These are phyloP conservation scores for Vesta saturnalis DNA, from an alignment of 2,888 invertebrate species.

Conservation along the genomic window DNA sequence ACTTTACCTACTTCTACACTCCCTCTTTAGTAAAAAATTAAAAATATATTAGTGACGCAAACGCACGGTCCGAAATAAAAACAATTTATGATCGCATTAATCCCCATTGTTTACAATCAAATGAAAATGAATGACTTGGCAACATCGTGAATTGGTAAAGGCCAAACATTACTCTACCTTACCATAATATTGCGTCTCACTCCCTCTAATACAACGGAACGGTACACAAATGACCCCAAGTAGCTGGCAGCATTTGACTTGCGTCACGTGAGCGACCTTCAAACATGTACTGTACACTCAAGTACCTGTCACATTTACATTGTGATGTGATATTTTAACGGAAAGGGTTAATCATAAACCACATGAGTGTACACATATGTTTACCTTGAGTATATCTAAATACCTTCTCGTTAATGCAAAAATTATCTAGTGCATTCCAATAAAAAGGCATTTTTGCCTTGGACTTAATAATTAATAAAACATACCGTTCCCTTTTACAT, in stretches of 20 bases:
- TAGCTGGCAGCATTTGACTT: slow-evolving; percentile 52
- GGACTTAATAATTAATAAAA: slow-evolving; percentile 19
- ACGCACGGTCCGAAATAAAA: background rate
- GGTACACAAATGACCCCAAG: slow-evolving; percentile 63
- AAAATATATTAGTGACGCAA: too few species aligned
- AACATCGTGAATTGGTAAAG: slow-evolving; percentile 21
- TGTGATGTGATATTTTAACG: slow-evolving; percentile 34
- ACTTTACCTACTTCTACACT: background rate
- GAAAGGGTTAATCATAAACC: slow-evolving; percentile 45
- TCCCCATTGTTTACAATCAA: background rate
- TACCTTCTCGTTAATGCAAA: slow-evolving; percentile 50
- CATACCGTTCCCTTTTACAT: slow-evolving; percentile 41
- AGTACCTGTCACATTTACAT: slow-evolving; percentile 59
- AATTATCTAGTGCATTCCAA: slow-evolving; percentile 26
- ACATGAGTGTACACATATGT: slow-evolving; percentile 54
- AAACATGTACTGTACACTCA: slow-evolving; percentile 60
- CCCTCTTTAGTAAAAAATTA: background rate
- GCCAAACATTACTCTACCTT: slow-evolving; percentile 43
- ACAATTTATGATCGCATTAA: background rate
- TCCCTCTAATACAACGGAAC: slow-evolving; percentile 30
- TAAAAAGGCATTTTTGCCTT: slow-evolving; percentile 16
- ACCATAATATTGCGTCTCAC: slow-evolving; percentile 40
- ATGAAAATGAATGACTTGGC: too few species aligned
- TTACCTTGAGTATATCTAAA: slow-evolving; percentile 57
- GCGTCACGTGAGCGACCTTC: slow-evolving; percentile 67